Conservation (phyloP, 2,888 invertebrate genomes). For the Rotaria sp. region DNA sequence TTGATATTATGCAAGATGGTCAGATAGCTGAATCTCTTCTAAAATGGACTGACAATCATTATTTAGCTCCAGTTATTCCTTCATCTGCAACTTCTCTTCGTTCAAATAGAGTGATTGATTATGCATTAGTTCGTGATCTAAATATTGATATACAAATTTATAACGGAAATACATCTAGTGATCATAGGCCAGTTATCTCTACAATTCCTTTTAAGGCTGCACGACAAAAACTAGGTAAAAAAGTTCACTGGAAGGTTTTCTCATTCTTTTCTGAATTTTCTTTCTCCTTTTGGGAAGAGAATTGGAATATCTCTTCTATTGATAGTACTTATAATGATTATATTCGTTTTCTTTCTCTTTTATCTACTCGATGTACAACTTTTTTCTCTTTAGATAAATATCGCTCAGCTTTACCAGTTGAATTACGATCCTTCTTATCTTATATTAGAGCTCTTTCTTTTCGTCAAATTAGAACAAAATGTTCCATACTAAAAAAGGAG, state of each 20-base stretch:
- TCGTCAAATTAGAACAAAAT: background rate
- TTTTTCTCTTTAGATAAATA: background rate
- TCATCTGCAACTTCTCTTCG: background rate
- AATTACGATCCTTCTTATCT: background rate
- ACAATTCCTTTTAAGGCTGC: background rate
- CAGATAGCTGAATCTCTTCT: background rate
- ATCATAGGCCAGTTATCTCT: background rate
- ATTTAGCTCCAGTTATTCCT: background rate
- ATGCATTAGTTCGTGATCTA: background rate
- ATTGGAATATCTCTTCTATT: background rate
- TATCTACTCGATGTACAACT: background rate
- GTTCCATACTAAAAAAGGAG: background rate
- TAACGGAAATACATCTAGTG: background rate
- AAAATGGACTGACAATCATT: background rate
- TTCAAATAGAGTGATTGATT: background rate
- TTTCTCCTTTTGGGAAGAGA: background rate
- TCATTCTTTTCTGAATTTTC: background rate
- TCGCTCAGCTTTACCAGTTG: background rate
- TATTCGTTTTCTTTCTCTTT: background rate
- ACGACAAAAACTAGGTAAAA: background rate
- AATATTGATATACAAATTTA: background rate
- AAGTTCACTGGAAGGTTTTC: background rate
- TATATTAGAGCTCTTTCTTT: background rate
- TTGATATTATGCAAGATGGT: background rate
- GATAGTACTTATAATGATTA: background rate